Evolutionary conservation across 2,888 invertebrate genomes (phyloP), one percentile per base, ranked within the genome.

Genomic region (Netelia inedita): DNA sequence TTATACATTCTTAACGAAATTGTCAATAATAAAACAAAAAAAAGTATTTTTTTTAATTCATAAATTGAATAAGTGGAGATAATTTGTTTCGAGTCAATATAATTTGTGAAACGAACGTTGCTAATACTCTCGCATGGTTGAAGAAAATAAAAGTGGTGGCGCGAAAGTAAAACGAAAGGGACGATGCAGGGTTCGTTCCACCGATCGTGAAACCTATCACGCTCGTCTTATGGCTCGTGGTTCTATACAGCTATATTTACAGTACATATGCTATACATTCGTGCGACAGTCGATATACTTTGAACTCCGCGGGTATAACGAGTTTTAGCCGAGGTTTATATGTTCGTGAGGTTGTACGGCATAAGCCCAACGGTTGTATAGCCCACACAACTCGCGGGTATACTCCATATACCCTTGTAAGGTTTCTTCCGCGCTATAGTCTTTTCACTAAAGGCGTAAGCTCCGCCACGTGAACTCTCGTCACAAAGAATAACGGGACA

Each of bases 401-500:
- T 50, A 75, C 68, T 50, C 57, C 28, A 10, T 57, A 75, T 68
- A 14, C 9, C 63, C 41, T 72, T 21, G 63, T 53, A 50, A 43
- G 78, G 16, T 78, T 50, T 59, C 35, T 19, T 57, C 19, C 19
- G 1, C 16, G 1, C 35, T 63, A 66, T 59, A 78, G 59, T 78
- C 78, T 73, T 28, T 61, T 61, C 78, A 28, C 73, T 78, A 66
- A 73, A 68, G 63, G 53, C 66, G 59, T 72, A 68, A 73, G 76
- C 78, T 73, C 11, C 63, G 9, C 61, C 28, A 43, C 76, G 78
- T 72, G 66, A 72, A 61, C 59, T 57, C 66, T 57, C 59, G 72
- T 66, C 68, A 61, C 82, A 68, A 73, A 73, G 72, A 82, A 68
- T 73, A 82, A 78, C 46, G 41, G 41, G 73, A 74, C 59, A 66